Base-by-base conservation (phyloP, 2,797 vertebrate genomes). In the Botia kubotai region DNA sequence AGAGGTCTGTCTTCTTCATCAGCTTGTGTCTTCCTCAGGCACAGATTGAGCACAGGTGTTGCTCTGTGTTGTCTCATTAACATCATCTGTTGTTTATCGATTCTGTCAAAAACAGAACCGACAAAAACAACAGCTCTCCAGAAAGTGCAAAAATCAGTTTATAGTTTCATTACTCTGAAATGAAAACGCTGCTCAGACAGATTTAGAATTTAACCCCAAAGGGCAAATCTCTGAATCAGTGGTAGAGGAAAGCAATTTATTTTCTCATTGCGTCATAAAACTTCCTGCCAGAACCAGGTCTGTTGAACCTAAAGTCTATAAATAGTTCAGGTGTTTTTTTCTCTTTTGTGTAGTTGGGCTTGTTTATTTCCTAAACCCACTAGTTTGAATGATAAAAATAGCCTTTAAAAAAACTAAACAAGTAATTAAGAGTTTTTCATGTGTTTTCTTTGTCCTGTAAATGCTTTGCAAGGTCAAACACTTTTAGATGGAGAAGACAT, bases 1-100 rank as follows among this genome's bases (percentile, higher is more conserved):
- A 33, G 14, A 17, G 29, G 58, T 55, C 12, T 36, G 29, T 62
- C 46, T 21, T 67, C 48, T 75, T 76, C 57, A 79, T 80, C 74
- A 82, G 55, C 17, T 33, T 14, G 29, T 52, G 68, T 23, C 4
- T 70, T 23, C 52, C 77, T 17, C 43, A 43, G 23, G 13, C 68
- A 4, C 43, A 23, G 16, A 19, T 43, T 36, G 53, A 67, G 63
- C 50, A 23, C 16, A 67, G 16, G 50, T 67, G 50, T 53, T 33
- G 33, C 19, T 52, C 17, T 71, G 52, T 77, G 46, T 81, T 57
- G 75, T 69, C 29, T 26, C 52, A 68, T 19, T 16, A 26, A 26
- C n/a, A 57, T 69, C 75, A 69, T 70, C 36, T 57, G 39, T 55
- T 53, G 13, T 53, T 53, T 29, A 36, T 67, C 21, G n/a, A 16